phyloP scores from a whole-genome alignment of 2,113 vertebrate species.

The Microcebus tavaratra region DNA sequence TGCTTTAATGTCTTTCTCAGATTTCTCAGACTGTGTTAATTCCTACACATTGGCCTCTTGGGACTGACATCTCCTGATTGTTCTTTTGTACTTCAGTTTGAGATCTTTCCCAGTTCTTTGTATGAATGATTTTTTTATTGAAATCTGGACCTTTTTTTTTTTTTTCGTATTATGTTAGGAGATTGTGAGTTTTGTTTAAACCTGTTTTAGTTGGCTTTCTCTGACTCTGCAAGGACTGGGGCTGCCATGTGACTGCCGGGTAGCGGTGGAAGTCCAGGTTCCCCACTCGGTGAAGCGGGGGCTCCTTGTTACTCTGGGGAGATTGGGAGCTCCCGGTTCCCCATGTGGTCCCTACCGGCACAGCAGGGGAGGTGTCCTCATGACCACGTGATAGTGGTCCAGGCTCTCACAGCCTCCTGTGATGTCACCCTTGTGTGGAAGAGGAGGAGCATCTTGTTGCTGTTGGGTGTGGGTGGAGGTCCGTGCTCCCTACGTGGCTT shows the following conservation, averaged over 20 bases:
- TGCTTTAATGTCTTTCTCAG: neutral
- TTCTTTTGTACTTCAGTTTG: neutral
- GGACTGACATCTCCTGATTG: neutral
- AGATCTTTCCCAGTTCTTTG: neutral
- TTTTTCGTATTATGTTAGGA: neutral
- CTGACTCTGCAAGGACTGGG: neutral
- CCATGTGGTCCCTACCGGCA: neutral
- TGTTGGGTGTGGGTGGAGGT: neutral
- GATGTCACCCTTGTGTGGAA: neutral
- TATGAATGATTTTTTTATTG: neutral
- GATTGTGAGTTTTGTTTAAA: neutral
- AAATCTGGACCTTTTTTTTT: neutral
- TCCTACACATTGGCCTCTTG: neutral
- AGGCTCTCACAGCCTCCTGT: too few relatives aligned
- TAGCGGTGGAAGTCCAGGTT: neutral
- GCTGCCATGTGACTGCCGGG: neutral
- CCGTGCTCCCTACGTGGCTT: fast-evolving
- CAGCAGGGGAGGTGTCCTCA: neutral
- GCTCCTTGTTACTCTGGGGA: neutral
- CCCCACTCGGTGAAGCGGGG: too few relatives aligned
- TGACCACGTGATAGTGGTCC: neutral
- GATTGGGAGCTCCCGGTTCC: neutral
- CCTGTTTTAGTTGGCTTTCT: neutral
- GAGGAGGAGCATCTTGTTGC: neutral
- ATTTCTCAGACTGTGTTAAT: neutral